phyloP scores from a whole-genome alignment of 2,797 vertebrate species.

The Tapera naevia region DNA sequence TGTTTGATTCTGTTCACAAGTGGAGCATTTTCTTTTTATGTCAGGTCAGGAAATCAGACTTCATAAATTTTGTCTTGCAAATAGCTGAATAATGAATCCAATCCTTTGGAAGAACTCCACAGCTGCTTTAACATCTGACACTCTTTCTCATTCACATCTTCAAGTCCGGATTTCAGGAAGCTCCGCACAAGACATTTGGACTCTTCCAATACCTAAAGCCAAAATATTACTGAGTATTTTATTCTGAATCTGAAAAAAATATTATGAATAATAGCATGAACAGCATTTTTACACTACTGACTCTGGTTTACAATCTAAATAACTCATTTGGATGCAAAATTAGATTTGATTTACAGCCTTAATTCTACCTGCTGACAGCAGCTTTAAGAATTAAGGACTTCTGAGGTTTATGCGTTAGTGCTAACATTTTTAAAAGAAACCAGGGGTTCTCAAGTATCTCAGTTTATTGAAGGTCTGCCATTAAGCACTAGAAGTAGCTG shows the following conservation, averaged over 20 bases:
- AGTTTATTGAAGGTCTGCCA: background rate
- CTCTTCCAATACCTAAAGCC: constrained; percentile 90
- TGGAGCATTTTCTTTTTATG: background rate
- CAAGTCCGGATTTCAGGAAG: constrained; percentile 88
- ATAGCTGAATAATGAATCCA: constrained; percentile 95
- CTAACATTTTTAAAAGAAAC: constrained; percentile 1
- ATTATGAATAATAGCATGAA: rapidly evolving
- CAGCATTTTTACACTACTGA: background rate
- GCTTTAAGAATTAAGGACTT: background rate
- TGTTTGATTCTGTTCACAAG: constrained; percentile 30
- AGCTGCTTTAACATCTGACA: constrained; percentile 96
- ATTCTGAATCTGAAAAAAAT: background rate
- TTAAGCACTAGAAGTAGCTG: background rate
- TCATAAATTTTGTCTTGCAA: constrained; percentile 92
- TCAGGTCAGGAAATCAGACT: constrained; percentile 76
- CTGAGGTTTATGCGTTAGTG: background rate
- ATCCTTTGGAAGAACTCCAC: constrained; percentile 96
- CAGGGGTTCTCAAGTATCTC: background rate
- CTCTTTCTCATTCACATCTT: constrained; percentile 95
- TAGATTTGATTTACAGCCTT: background rate
- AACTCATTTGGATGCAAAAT: background rate
- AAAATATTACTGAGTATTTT: background rate
- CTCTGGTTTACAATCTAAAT: background rate
- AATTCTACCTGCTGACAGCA: background rate
- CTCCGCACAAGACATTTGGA: constrained; percentile 94